These are phyloP conservation scores for Tenebrosternarchus preto DNA, from an alignment of 2,113 vertebrate species.

Conservation along the genomic window DNA sequence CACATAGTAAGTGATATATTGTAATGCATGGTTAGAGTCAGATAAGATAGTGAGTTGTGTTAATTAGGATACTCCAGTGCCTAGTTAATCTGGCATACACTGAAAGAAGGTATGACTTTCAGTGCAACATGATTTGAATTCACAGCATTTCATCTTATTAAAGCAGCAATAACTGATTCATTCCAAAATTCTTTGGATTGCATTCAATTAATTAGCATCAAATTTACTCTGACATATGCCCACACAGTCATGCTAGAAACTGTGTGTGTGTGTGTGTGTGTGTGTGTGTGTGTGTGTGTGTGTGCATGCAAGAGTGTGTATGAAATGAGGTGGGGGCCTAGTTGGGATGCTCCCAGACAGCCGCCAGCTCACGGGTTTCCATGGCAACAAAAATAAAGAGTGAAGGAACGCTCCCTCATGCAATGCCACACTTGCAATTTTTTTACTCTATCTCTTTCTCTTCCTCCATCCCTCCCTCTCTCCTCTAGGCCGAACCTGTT, in stretches of 20 bases:
- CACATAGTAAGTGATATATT: neutral
- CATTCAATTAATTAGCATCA: slow-evolving; percentile 43
- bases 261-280: slow-evolving; percentile 27
- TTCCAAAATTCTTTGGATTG: slow-evolving; percentile 13
- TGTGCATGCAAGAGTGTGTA: slow-evolving; percentile 6
- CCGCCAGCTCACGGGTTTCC: slow-evolving; percentile 47
- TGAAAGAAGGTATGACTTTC: slow-evolving; percentile 27
- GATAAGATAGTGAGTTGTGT: slow-evolving; percentile 6
- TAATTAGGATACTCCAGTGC: slow-evolving; percentile 24
- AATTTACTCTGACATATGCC: slow-evolving; percentile 28
- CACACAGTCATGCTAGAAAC: slow-evolving; percentile 6
- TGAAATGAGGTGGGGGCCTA: slow-evolving; percentile 1
- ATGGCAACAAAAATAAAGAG: slow-evolving; percentile 55
- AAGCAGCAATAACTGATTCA: slow-evolving; percentile 15
- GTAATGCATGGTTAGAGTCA: neutral
- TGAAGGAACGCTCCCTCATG: slow-evolving; percentile 39
- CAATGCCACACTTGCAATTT: slow-evolving; percentile 28
- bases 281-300: slow-evolving; percentile 22
- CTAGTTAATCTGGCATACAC: slow-evolving; percentile 16
- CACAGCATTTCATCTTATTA: slow-evolving; percentile 14
- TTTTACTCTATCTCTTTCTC: slow-evolving; percentile 22
- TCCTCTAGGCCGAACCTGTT: neutral
- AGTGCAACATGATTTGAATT: slow-evolving; percentile 12
- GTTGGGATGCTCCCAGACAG: slow-evolving; percentile 48
- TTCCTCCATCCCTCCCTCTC: slow-evolving; percentile 22